These are phyloP conservation scores for Onychostruthus taczanowskii DNA, from an alignment of 2,113 vertebrate species.

Conservation along the genomic window DNA sequence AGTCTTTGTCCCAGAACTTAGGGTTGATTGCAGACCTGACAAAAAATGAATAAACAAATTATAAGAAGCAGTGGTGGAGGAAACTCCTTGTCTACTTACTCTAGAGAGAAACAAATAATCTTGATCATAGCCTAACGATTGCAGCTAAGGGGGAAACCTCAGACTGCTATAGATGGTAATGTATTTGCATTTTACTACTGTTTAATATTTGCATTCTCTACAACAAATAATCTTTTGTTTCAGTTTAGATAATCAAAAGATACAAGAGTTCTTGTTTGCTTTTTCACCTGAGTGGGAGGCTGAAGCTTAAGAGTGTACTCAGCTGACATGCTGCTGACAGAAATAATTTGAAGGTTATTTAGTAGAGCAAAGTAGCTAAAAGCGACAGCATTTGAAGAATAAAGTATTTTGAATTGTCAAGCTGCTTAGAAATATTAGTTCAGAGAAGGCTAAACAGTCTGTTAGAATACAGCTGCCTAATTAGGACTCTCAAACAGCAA, in stretches of 20 bases:
- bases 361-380: neutral
- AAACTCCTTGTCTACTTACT: neutral
- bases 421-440: neutral
- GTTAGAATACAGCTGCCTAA: neutral
- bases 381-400: neutral
- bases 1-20: neutral
- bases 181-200: neutral
- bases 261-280: neutral
- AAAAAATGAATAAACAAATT: neutral
- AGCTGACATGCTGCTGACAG: neutral
- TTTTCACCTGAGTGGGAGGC: neutral
- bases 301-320: neutral
- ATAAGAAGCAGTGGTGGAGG: neutral
- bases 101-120: neutral
- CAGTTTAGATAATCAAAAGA: neutral
- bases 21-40: neutral
- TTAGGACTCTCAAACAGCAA: neutral
- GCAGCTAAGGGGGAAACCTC: neutral
- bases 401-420: neutral
- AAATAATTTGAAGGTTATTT: neutral
- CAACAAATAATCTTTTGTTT: neutral
- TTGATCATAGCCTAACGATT: neutral
- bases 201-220: neutral
- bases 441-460: neutral
- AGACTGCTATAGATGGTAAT: neutral